Evolutionary conservation across 2,113 vertebrate species (phyloP), one percentile per base, ranked within the genome.

Genomic region (Ammodytes dubius): DNA sequence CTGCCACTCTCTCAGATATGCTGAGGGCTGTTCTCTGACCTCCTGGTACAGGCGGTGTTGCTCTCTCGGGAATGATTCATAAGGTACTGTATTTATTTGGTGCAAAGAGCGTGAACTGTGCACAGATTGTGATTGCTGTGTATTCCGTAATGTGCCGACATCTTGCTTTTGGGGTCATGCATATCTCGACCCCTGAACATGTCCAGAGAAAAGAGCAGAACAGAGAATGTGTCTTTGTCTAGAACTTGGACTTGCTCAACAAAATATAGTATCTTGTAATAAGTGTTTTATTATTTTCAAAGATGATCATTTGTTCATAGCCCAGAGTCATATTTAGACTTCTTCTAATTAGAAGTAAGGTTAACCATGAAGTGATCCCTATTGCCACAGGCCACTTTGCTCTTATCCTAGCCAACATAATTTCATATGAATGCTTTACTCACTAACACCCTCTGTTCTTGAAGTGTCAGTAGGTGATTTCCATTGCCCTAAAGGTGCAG

Each of bases 71-170:
- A 54, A 77, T 91, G 91, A 94, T 91, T 94, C 93, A 93, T 84
- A 83, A 91, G 91, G 87, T 75, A 85, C 82, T 78, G 88, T 87
- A 90, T 91, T 93, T 90, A 92, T 91, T 91, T 90, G 87, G 88
- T 93, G 90, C 91, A 94, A 92, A 89, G 84, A 91, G 87, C 89
- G 68, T 92, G 92, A 94, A 91, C 87, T 46, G 73, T 74, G 86
- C 87, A 84, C 88, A 90, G 70, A 91, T 84, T 89, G 84, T 91
- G 85, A 91, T 90, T 91, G 87, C 88, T 60, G 80, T 90, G 90
- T 81, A 83, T 89, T 27, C 81, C 27, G 11, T 83, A 88, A 88
- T 86, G 79, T 77, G 79, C 59, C 17, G 19, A 83, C 80, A 84
- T 77, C 79, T 65, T 82, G 40, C 74, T 86, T 89, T 82, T 77